A percentile compares a stretch with the other conserved stretches of the same genome.
Evolutionary conservation across 2,888 invertebrate genomes (phyloP).

Genomic region (Nysson spinosus): DNA sequence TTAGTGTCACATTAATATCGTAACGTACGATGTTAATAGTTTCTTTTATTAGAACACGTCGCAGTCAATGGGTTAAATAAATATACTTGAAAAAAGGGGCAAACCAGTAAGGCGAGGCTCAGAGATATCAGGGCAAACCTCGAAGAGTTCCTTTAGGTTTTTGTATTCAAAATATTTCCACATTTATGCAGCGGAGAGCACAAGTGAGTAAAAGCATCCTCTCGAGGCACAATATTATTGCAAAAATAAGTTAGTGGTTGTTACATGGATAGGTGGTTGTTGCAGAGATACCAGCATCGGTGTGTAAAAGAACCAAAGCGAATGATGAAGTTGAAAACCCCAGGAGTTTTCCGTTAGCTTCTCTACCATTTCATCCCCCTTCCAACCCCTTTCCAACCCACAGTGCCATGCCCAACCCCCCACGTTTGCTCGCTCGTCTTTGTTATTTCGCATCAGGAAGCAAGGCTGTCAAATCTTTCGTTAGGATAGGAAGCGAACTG

Average conservation of each 20-base stretch:
- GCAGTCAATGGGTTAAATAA: no score
- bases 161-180: no score
- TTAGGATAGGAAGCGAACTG: conserved; percentile 35
- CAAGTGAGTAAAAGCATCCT: conserved; percentile 10
- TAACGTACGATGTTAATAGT: no score
- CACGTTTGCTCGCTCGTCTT: conserved; percentile 28
- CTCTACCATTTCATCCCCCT: conserved; percentile 11
- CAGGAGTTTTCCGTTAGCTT: conserved; percentile 43
- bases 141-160: neutral
- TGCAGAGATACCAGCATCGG: neutral
- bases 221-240: conserved; percentile 41
- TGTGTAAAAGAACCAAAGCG: conserved; percentile 37
- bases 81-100: no score
- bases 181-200: no score
- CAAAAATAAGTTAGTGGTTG: conserved; percentile 38
- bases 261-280: conserved; percentile 19
- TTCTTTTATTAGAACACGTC: no score
- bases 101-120: no score
- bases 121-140: no score
- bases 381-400: no score
- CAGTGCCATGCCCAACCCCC: conserved; percentile 8
- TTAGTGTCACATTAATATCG: no score
- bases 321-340: conserved; percentile 53
- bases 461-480: conserved; percentile 56
- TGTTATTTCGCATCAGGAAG: conserved; percentile 45